phyloP scores from a whole-genome alignment of 1,140 invertebrate genomes.

The Meloidogyne floridensis region DNA sequence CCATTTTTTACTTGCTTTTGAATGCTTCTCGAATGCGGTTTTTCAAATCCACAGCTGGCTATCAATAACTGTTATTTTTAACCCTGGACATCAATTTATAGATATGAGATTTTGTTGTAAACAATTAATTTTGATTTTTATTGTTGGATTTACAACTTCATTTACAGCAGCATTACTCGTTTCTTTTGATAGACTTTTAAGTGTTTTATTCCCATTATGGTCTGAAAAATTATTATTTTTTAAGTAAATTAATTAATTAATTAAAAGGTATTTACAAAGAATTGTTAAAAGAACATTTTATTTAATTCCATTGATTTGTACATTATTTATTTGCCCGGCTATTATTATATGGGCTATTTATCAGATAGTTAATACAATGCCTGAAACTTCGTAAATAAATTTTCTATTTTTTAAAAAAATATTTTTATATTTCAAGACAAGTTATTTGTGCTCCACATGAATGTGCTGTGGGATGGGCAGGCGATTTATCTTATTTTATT shows the following conservation, averaged over 20 bases:
- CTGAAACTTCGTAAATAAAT: neutral
- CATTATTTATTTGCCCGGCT: neutral
- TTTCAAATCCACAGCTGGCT: slow-evolving; percentile 10
- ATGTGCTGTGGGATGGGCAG: slow-evolving; percentile 21
- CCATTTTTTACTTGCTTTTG: slow-evolving; percentile 24
- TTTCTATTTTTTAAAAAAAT: neutral
- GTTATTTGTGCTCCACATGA: slow-evolving; percentile 21
- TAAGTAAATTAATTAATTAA: neutral
- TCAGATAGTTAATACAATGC: neutral
- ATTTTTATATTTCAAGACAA: neutral
- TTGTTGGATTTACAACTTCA: slow-evolving; percentile 9
- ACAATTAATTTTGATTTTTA: neutral
- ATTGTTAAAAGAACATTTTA: neutral
- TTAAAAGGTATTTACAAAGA: neutral
- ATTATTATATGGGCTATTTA: slow-evolving; percentile 14
- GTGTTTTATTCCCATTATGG: slow-evolving; percentile 20
- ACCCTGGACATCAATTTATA: neutral
- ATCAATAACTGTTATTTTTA: neutral
- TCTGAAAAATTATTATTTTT: neutral
- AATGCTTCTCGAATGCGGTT: slow-evolving; percentile 1
- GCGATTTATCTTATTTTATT: slow-evolving; percentile 5
- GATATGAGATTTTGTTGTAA: neutral
- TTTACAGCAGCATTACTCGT: slow-evolving; percentile 14
- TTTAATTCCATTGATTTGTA: slow-evolving; percentile 16
- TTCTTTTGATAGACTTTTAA: slow-evolving; percentile 19